Percentiles rank a stretch among this genome's conserved stretches.
These are phyloP conservation scores for Recurvirostra avosetta DNA, from an alignment of 2,113 vertebrate genomes.

Conservation along the genomic window DNA sequence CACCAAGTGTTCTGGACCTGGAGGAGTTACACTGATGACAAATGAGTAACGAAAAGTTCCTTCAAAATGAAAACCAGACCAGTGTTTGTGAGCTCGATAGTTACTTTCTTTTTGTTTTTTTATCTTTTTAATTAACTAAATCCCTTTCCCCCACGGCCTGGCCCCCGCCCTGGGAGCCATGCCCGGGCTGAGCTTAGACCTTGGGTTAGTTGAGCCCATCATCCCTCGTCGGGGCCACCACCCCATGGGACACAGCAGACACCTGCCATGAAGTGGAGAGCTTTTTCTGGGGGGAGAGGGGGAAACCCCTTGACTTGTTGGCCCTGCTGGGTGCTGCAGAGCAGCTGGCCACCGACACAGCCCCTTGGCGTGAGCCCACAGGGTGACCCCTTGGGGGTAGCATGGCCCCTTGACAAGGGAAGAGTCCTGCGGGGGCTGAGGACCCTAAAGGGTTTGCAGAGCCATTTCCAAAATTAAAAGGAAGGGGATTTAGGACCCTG, in stretches of 20 bases:
- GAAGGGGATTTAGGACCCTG: neutral
- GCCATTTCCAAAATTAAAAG: neutral
- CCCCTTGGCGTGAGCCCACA: rapidly evolving
- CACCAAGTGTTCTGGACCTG: neutral
- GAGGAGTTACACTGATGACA: neutral
- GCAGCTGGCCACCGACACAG: neutral
- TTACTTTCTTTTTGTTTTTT: neutral
- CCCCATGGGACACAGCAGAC: rapidly evolving
- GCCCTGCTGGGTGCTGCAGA: neutral
- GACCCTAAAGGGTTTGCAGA: neutral
- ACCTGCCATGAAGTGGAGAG: rapidly evolving
- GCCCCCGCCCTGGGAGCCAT: neutral
- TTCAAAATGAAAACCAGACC: conserved; percentile 9
- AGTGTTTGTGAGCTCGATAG: neutral
- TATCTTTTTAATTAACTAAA: neutral
- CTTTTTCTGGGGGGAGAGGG: rapidly evolving
- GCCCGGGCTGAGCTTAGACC: neutral
- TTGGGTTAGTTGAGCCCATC: neutral
- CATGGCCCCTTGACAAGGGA: neutral
- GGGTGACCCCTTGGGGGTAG: neutral
- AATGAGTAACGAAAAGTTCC: neutral
- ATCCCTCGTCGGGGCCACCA: neutral
- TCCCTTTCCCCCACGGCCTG: neutral
- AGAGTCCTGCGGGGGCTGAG: neutral
- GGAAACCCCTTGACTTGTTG: neutral